Evolutionary conservation across 2,797 vertebrate species (phyloP).

Genomic region (Lutjanus campechanus): DNA sequence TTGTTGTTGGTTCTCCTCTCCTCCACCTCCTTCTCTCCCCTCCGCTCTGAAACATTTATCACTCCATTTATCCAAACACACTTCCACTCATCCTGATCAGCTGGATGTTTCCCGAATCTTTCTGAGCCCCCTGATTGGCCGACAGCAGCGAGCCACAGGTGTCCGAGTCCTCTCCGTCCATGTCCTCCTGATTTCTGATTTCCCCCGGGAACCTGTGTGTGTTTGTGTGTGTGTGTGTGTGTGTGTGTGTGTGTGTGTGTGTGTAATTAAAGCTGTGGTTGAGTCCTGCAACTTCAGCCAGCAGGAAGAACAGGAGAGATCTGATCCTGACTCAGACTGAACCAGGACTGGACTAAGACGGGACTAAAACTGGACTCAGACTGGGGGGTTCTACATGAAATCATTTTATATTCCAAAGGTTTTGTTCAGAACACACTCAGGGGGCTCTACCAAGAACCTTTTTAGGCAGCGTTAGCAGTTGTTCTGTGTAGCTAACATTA

Average conservation of each 20-base stretch:
- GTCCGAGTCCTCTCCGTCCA: slow-evolving; percentile 23
- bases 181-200: slow-evolving; percentile 58
- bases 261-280: slow-evolving; percentile 21
- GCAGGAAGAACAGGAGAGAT: neutral
- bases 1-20: neutral
- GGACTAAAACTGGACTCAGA: too few relatives aligned
- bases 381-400: too few relatives aligned
- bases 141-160: slow-evolving; percentile 57
- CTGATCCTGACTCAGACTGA: neutral
- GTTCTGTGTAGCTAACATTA: too few relatives aligned
- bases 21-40: accelerated
- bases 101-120: slow-evolving; percentile 28
- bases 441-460: too few relatives aligned
- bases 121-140: slow-evolving; percentile 61
- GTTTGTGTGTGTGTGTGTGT: slow-evolving; percentile 25
- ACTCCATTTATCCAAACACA: slow-evolving; percentile 11
- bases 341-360: too few relatives aligned
- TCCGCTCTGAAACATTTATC: slow-evolving; percentile 26
- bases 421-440: too few relatives aligned
- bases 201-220: slow-evolving; percentile 24
- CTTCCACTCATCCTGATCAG: slow-evolving; percentile 10
- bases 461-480: too few relatives aligned
- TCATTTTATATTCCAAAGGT: too few relatives aligned
- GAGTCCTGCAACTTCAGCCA: neutral
- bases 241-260: slow-evolving; percentile 32